Base-by-base conservation (phyloP, 2,113 vertebrate species). In the Pangasianodon gigas region DNA sequence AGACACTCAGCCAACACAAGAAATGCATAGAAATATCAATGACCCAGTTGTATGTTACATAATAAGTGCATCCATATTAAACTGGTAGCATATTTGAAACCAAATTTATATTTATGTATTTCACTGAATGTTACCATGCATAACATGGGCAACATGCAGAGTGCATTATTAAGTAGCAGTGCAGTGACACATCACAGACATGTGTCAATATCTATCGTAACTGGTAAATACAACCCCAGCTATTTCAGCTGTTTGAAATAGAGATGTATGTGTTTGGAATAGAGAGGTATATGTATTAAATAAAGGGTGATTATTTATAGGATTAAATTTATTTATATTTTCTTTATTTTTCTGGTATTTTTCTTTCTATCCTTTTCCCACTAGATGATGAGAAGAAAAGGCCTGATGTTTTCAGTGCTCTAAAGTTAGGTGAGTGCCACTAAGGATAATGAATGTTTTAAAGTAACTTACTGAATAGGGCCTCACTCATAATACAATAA, bases 401-500 rank as follows among this genome's bases (percentile, higher is more conserved):
- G 58, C 98, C 98, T 81, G 98, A 99, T 93, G 95, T 99, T 90
- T 99, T 99, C 94, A 96, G 97, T 84, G 98, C 98, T 67, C 95
- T 99, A 92, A 99, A 98, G 94, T 89, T 98, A 92, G 98, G 98
- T 99, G 92, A 95, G 96, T 87, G 77, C 46, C 5, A 29, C 56
- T 14, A n/a, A 77, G 60, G 32, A 69, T 60, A 54, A 60, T 37
- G 46, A 44, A 79, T n/a, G 48, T 13, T 52, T 26, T 9, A 11
- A 16, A 41, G 19, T 84, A 67, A 21, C 52, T n/a, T 32, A 60
- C 1, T 41, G 37, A 81, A 52, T 58, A 83, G n/a, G 18, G 11
- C 10, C 24, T 60, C 19, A 13, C 10, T 44, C 21, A 44, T 84
- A 10, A 82, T 19, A n/a, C 7, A 60, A 2, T 84, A n/a, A 54